Conservation (phyloP, 2,888 invertebrate genomes). For the Dermolepida albohirtum region DNA sequence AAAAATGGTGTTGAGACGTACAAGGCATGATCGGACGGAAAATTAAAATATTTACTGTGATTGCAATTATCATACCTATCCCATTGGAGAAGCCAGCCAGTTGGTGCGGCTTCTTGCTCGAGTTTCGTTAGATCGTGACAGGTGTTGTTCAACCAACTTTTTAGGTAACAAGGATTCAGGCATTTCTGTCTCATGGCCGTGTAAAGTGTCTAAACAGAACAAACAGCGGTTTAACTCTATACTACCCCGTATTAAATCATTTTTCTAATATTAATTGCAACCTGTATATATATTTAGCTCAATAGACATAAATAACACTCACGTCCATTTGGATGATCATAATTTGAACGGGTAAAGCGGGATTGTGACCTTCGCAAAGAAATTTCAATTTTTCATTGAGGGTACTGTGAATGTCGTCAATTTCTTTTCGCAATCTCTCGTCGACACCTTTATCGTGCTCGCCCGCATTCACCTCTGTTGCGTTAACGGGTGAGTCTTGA, state of each 20-base stretch:
- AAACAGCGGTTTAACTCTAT: not conserved
- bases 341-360: constrained; percentile 70
- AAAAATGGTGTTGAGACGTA: not conserved
- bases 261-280: too few species aligned
- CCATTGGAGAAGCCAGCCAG: constrained; percentile 79
- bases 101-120: constrained; percentile 75
- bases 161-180: constrained; percentile 70
- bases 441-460: constrained; percentile 44
- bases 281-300: too few species aligned
- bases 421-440: constrained; percentile 51
- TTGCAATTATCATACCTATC: constrained; percentile 72
- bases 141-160: constrained; percentile 72
- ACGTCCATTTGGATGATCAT: constrained; percentile 74
- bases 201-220: constrained; percentile 70
- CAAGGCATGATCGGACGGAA: not conserved
- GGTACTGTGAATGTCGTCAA: constrained; percentile 64
- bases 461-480: constrained; percentile 17
- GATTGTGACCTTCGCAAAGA: constrained; percentile 69
- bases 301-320: not conserved
- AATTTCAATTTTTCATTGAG: constrained; percentile 71
- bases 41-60: constrained; percentile 8
- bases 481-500: constrained; percentile 25
- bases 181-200: constrained; percentile 73
- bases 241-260: too few species aligned
- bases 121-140: constrained; percentile 71